phyloP scores from a whole-genome alignment of 2,797 vertebrate genomes.

The Microctenopoma stevenorrisi region DNA sequence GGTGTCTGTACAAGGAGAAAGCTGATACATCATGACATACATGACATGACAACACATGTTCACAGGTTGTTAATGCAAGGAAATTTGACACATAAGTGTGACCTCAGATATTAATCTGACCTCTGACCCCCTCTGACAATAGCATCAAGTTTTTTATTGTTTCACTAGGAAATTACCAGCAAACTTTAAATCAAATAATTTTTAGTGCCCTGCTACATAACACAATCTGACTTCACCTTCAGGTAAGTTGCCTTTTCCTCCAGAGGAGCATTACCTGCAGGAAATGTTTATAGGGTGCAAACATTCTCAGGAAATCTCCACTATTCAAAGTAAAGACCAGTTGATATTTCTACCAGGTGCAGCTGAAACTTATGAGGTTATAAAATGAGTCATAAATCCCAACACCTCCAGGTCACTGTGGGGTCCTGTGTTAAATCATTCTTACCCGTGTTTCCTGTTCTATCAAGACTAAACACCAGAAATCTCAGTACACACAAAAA shows the following conservation, averaged over 20 bases:
- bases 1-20: conserved; percentile 65
- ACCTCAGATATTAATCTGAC: neutral
- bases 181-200: too few species aligned
- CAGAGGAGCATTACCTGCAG: neutral
- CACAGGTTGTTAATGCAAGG: neutral
- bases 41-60: neutral
- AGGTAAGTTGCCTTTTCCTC: neutral
- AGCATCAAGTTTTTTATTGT: too few species aligned
- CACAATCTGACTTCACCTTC: neutral
- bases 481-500: too few species aligned
- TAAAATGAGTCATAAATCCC: too few species aligned
- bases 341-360: too few species aligned
- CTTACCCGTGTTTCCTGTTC: neutral
- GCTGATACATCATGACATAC: conserved; percentile 41
- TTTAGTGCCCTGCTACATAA: neutral
- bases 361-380: too few species aligned
- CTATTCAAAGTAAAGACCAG: too few species aligned
- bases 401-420: neutral
- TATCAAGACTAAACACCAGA: too few species aligned
- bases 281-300: neutral
- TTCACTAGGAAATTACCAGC: too few species aligned
- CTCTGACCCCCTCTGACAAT: too few species aligned
- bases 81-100: neutral
- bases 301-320: too few species aligned
- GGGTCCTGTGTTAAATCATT: neutral